Conservation (phyloP, 2,888 invertebrate species). For the Drosophila neotestacea region DNA sequence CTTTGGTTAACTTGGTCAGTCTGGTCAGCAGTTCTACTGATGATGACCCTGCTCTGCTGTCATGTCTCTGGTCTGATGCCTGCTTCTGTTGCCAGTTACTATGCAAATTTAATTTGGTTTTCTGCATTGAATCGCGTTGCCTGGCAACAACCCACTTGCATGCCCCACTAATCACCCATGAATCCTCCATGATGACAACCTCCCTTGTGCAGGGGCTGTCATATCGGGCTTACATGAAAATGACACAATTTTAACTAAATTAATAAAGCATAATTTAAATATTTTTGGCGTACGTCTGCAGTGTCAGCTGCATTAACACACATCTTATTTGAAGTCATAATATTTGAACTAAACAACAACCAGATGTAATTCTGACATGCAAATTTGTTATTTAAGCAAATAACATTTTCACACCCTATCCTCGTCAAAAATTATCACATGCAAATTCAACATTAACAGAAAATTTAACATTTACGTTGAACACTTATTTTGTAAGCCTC, state of each 20-base stretch:
- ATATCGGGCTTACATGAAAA: constrained; percentile 46
- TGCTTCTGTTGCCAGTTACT: constrained; percentile 21
- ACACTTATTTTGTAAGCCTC: constrained; percentile 17
- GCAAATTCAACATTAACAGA: constrained; percentile 12
- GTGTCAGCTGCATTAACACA: constrained; percentile 35
- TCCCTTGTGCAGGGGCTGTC: constrained; percentile 16
- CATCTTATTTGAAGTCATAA: constrained; percentile 19
- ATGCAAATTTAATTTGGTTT: constrained; percentile 49
- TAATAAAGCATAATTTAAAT: constrained; percentile 59
- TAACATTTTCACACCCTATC: constrained; percentile 4
- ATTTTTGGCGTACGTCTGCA: constrained; percentile 7
- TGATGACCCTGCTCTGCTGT: constrained; percentile 5
- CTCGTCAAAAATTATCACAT: constrained; percentile 4
- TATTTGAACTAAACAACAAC: constrained; percentile 2
- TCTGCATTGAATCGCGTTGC: constrained; percentile 44
- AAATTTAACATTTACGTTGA: constrained; percentile 17
- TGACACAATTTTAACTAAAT: constrained; percentile 48
- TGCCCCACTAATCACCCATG: neutral
- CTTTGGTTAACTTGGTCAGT: constrained; percentile 18
- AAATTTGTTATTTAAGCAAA: constrained; percentile 33
- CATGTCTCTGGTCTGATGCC: constrained; percentile 5
- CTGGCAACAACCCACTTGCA: neutral
- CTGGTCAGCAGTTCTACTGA: constrained; percentile 44
- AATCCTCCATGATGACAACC: neutral
- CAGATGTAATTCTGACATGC: constrained; percentile 1